Percentiles rank a stretch among this genome's conserved stretches.
These are phyloP conservation scores for Shinisaurus crocodilurus DNA, from an alignment of 2,113 vertebrate genomes.

Conservation along the genomic window DNA sequence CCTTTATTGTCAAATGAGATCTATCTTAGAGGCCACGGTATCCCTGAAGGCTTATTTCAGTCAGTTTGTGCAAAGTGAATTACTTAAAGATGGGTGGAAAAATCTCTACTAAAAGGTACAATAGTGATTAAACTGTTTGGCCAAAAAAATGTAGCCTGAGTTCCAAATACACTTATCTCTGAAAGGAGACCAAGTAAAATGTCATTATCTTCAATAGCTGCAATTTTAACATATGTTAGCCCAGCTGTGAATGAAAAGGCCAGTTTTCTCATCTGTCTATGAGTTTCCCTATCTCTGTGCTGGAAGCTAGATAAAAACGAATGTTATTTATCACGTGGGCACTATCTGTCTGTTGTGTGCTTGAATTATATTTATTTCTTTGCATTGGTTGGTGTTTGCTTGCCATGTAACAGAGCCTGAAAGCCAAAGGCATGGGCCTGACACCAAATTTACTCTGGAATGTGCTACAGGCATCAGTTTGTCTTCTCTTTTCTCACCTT, in stretches of 20 bases:
- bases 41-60: constrained; percentile 41
- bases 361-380: constrained; percentile 3
- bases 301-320: constrained; percentile 18
- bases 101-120: constrained; percentile 57
- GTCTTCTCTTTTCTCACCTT: neutral
- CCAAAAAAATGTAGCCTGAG: constrained; percentile 33
- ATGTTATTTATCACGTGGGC: constrained; percentile 8
- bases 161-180: constrained; percentile 46
- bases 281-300: constrained; percentile 35
- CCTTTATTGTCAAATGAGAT: constrained; percentile 52
- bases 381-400: neutral
- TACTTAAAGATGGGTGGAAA: constrained; percentile 47
- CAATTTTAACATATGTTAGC: constrained; percentile 55
- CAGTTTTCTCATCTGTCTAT: constrained; percentile 46
- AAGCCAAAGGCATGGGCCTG: neutral
- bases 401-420: neutral
- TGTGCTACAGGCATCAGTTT: neutral
- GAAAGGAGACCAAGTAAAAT: constrained; percentile 47
- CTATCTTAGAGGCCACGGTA: constrained; percentile 35
- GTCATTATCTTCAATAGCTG: constrained; percentile 36
- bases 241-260: constrained; percentile 33
- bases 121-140: constrained; percentile 49
- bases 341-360: constrained; percentile 11
- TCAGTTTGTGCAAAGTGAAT: constrained; percentile 50
- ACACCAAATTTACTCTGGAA: neutral